Conservation (phyloP, 2,113 vertebrate genomes). For the Urocolius indicus region DNA sequence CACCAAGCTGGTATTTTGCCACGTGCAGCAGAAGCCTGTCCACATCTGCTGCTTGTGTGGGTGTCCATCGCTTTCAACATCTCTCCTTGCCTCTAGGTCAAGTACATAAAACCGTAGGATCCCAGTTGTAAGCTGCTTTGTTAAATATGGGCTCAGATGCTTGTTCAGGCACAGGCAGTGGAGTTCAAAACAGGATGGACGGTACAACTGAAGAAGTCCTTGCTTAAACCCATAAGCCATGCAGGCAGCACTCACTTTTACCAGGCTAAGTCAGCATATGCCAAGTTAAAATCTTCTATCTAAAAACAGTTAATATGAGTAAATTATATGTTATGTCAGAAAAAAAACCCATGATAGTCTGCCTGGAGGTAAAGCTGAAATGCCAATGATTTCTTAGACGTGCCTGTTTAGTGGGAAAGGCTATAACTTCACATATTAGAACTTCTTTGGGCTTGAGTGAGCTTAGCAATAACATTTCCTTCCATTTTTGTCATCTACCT, state of each 20-base stretch:
- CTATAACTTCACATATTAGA: conserved; percentile 6
- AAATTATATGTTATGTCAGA: neutral
- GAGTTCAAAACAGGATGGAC: neutral
- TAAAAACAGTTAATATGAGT: neutral
- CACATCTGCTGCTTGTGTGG: neutral
- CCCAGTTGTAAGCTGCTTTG: neutral
- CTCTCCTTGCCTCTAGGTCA: neutral
- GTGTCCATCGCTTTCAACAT: neutral
- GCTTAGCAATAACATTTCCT: conserved; percentile 32
- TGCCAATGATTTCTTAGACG: conserved; percentile 20
- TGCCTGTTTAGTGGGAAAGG: neutral
- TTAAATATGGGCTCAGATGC: neutral
- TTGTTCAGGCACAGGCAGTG: neutral
- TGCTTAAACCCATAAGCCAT: neutral
- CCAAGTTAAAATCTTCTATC: neutral
- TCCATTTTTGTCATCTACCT: conserved; percentile 29
- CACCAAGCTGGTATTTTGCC: neutral
- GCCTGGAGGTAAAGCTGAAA: conserved; percentile 35
- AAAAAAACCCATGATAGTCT: neutral
- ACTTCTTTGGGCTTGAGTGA: conserved; percentile 9
- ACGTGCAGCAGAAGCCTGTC: neutral
- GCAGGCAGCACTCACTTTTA: neutral
- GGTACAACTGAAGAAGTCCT: neutral
- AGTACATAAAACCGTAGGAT: neutral
- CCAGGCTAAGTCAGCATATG: neutral